Evolutionary conservation across 2,113 vertebrate species (phyloP).

Genomic region (Sprattus sprattus): DNA sequence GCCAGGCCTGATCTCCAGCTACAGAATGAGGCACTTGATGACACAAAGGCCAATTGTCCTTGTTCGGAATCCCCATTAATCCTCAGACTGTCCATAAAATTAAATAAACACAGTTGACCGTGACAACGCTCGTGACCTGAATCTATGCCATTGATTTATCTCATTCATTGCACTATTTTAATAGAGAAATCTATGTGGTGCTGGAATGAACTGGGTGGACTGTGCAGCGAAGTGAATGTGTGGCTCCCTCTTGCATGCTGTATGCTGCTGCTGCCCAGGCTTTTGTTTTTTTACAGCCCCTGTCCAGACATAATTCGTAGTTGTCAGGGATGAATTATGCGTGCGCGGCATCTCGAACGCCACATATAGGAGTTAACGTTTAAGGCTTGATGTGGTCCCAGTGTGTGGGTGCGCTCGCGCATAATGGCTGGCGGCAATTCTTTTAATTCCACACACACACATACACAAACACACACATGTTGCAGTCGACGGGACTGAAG

Average conservation of each 20-base stretch:
- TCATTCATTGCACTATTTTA: conserved; percentile 57
- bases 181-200: conserved; percentile 52
- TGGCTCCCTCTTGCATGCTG: background rate
- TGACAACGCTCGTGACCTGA: conserved; percentile 52
- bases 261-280: conserved; percentile 35
- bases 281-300: conserved; percentile 63
- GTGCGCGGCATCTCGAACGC: conserved; percentile 43
- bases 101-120: conserved; percentile 63
- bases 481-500: background rate
- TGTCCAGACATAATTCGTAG: conserved; percentile 54
- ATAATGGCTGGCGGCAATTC: background rate
- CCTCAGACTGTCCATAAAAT: conserved; percentile 58
- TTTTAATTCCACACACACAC: conserved; percentile 12
- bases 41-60: conserved; percentile 35
- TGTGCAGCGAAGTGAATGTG: background rate
- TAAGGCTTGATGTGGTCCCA: conserved; percentile 45
- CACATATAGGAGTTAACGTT: conserved; percentile 29
- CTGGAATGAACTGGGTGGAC: background rate
- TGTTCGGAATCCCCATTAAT: conserved; percentile 61
- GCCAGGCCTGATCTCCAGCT: background rate
- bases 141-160: conserved; percentile 53
- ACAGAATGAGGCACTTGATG: background rate
- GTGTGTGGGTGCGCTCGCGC: conserved; percentile 37
- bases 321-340: conserved; percentile 54
- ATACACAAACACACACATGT: background rate